Evolutionary conservation across 2,888 invertebrate genomes (phyloP).

Genomic region (Rhingia campestris): DNA sequence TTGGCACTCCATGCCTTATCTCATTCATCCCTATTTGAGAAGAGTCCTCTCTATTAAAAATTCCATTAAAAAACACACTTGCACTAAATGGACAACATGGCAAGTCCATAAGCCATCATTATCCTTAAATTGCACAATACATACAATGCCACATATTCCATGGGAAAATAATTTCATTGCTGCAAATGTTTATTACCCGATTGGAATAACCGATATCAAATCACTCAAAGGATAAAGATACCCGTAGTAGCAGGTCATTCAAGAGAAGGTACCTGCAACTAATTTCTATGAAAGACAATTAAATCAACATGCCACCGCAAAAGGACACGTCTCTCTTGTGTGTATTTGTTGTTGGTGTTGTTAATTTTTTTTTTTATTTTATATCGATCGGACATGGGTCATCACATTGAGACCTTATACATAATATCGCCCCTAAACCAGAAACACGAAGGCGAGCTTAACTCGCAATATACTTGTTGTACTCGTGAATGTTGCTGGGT

Average conservation of each 20-base stretch:
- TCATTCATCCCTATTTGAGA: not conserved
- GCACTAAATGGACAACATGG: not conserved
- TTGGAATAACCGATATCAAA: not conserved
- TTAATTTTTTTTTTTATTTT: not conserved
- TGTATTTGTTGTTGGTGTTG: not conserved
- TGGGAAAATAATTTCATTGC: constrained; percentile 21
- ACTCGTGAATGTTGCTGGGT: not conserved
- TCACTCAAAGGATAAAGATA: constrained; percentile 5
- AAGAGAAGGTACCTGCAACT: constrained; percentile 1
- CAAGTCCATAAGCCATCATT: not conserved
- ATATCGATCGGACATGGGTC: constrained; percentile 3
- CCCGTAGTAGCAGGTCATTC: constrained; percentile 28
- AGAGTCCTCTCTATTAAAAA: not conserved
- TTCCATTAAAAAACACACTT: not conserved
- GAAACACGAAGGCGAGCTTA: not conserved
- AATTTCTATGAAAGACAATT: constrained; percentile 49
- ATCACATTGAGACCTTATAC: no score
- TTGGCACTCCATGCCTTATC: no score
- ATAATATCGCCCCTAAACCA: not conserved
- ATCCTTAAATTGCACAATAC: not conserved
- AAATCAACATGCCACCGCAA: constrained; percentile 42
- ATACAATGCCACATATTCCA: not conserved
- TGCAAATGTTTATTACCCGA: constrained; percentile 2
- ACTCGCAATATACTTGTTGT: not conserved
- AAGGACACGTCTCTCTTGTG: constrained; percentile 13